A percentile compares a stretch with the other conserved stretches of the same genome.
phyloP scores from a whole-genome alignment of 2,797 vertebrate genomes.

The Bovichtus variegatus region DNA sequence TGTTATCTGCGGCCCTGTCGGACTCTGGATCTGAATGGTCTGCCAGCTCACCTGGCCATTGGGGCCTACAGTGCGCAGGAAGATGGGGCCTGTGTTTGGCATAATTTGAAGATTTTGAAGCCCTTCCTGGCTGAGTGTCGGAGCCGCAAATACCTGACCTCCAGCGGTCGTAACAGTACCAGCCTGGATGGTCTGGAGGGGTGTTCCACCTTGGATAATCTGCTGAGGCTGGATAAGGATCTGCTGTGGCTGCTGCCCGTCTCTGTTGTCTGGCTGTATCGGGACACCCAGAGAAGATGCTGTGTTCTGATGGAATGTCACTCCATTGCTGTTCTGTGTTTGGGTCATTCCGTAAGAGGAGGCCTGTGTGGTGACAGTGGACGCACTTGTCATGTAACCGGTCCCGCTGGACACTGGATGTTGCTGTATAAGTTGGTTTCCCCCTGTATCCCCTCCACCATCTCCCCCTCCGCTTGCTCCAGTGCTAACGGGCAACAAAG shows the following conservation, averaged over 20 bases:
- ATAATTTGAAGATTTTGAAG: conserved; percentile 94
- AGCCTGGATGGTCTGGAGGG: conserved; percentile 91
- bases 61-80: conserved; percentile 94
- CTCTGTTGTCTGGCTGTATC: conserved; percentile 84
- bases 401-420: conserved; percentile 68
- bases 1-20: conserved; percentile 93
- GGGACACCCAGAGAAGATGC: conserved; percentile 65
- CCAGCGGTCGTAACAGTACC: conserved; percentile 87
- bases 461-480: conserved; percentile 68
- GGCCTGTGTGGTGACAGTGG: conserved; percentile 90
- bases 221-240: conserved; percentile 95
- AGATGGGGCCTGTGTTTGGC: conserved; percentile 92
- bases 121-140: conserved; percentile 93
- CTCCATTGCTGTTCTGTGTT: conserved; percentile 73
- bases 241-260: conserved; percentile 90
- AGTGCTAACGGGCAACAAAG: conserved; percentile 91
- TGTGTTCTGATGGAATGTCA: conserved; percentile 78
- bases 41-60: conserved; percentile 98
- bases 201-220: conserved; percentile 90
- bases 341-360: conserved; percentile 85
- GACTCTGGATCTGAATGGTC: conserved; percentile 95
- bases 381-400: conserved; percentile 76
- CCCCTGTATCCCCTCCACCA: conserved; percentile 62
- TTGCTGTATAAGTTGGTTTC: conserved; percentile 76
- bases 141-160: conserved; percentile 92